phyloP scores from a whole-genome alignment of 1,140 invertebrate species.

The Forficula auricularia region DNA sequence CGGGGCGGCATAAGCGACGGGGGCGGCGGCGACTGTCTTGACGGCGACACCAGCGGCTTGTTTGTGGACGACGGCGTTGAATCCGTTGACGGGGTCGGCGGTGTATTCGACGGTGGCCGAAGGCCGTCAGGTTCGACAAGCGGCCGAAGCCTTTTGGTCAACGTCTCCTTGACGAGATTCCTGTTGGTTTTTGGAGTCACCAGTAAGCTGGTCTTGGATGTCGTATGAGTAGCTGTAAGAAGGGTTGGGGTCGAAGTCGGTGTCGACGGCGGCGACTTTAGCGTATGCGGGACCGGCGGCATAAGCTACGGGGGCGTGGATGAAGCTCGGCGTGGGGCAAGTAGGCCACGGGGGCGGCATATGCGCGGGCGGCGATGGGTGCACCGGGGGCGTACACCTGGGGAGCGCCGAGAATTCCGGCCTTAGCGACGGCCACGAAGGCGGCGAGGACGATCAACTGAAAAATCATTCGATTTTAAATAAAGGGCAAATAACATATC shows the following conservation, averaged over 20 bases:
- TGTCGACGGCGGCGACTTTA: conserved; percentile 11
- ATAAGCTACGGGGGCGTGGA: conserved; percentile 7
- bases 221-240: conserved; percentile 32
- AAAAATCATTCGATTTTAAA: not conserved
- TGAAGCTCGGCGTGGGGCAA: conserved; percentile 11
- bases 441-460: conserved; percentile 8
- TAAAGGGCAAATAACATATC: not conserved
- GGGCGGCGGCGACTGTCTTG: conserved; percentile 1
- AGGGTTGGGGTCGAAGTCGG: conserved; percentile 19
- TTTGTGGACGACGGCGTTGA: conserved; percentile 12
- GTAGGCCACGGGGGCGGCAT: conserved; percentile 16
- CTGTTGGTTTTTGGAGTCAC: conserved; percentile 14
- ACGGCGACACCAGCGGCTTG: not conserved
- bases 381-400: conserved; percentile 4
- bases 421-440: conserved; percentile 7
- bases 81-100: conserved; percentile 18
- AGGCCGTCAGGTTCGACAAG: conserved; percentile 13
- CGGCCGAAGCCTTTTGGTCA: conserved; percentile 9
- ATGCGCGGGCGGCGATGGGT: conserved; percentile 12
- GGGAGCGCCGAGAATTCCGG: conserved; percentile 7
- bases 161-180: conserved; percentile 8
- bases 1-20: not conserved
- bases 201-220: conserved; percentile 14
- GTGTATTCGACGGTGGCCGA: conserved; percentile 14
- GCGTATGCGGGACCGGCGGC: conserved; percentile 7